Base-by-base conservation (phyloP, 2,888 invertebrate species). In the Ochropacha duplaris region DNA sequence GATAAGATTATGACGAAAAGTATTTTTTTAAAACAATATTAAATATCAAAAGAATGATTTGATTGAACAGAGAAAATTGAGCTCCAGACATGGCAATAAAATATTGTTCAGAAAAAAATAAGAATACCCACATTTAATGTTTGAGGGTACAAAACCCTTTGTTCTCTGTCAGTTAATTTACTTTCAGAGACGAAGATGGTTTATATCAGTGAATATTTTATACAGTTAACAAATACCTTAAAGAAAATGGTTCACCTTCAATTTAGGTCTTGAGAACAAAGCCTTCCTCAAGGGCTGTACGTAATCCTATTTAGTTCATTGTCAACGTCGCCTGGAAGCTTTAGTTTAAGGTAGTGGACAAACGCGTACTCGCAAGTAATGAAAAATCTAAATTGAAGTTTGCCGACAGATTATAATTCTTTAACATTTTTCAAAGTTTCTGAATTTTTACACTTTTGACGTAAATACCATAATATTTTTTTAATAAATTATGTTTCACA, bases 111-210 rank as follows among this genome's bases (percentile, higher is more conserved):
- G 12, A 12, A 24, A 24, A 24, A 24, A 36, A 36, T 36, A 36
- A 44, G 39, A n/a, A 44, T 19, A 44, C 19, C 19, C 44, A 19
- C 44, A 9, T 1, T 9, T 9, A 44, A 44, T 44, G 44, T 44
- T 44, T 44, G 9, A 44, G 19, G n/a, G 44, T 44, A 16, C 16
- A 44, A 39, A 31, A 44, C n/a, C 65, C 62, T 71, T 78, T 76
- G 74, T 78, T 76, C 69, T 72, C 39, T 51, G 61, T 66, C 71
- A 73, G 76, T 74, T 73, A 68, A 71, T 69, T 72, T 72, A 66
- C 61, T 57, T 39, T 56, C 50, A 62, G 62, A 61, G 54, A 22
- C 14, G 34, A 57, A 57, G 57, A 64, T 62, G 60, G 55, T 22
- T n/a, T 22, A 49, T 50, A 50, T 63, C 67, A 71, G n/a, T n/a